Evolutionary conservation across 2,797 vertebrate species (phyloP).

Genomic region (Syndactyla subalaris): DNA sequence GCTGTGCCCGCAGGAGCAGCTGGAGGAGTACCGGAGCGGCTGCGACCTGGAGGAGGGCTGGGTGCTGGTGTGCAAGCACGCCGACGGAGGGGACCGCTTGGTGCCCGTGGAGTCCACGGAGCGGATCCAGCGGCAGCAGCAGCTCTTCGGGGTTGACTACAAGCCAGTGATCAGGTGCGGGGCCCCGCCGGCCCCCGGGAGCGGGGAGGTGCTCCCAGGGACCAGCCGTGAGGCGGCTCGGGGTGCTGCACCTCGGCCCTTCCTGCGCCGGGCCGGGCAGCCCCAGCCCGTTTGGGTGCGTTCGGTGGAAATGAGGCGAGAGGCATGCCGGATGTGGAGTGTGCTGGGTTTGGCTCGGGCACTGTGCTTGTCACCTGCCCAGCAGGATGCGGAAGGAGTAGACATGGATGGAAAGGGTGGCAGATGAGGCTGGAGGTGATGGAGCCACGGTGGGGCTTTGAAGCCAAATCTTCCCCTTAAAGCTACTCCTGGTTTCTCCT

Average conservation of each 20-base stretch:
- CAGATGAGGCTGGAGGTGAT: background rate
- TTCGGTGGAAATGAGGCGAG: background rate
- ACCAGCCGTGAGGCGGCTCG: accelerated
- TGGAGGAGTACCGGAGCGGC: constrained; percentile 87
- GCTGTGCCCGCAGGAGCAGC: constrained; percentile 85
- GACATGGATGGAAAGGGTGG: background rate
- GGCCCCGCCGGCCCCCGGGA: background rate
- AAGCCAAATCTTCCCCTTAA: background rate
- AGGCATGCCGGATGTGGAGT: background rate
- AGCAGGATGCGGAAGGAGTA: background rate
- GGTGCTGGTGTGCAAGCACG: constrained; percentile 93
- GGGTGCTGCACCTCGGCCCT: background rate
- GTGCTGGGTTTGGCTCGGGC: background rate
- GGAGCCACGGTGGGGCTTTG: background rate
- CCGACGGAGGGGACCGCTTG: constrained; percentile 91
- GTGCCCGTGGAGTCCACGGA: constrained; percentile 92
- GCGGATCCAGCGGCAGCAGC: constrained; percentile 88
- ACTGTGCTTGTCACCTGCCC: background rate
- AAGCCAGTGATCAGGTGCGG: constrained; percentile 87
- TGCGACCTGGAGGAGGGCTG: constrained; percentile 92
- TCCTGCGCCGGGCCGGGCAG: background rate
- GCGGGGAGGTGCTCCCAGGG: background rate
- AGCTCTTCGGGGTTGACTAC: constrained; percentile 94
- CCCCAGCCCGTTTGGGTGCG: accelerated
- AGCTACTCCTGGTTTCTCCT: background rate